Evolutionary conservation across 2,797 vertebrate genomes (phyloP), one percentile per base, ranked within the genome.

Genomic region (Tokudaia tokunoshimensis): DNA sequence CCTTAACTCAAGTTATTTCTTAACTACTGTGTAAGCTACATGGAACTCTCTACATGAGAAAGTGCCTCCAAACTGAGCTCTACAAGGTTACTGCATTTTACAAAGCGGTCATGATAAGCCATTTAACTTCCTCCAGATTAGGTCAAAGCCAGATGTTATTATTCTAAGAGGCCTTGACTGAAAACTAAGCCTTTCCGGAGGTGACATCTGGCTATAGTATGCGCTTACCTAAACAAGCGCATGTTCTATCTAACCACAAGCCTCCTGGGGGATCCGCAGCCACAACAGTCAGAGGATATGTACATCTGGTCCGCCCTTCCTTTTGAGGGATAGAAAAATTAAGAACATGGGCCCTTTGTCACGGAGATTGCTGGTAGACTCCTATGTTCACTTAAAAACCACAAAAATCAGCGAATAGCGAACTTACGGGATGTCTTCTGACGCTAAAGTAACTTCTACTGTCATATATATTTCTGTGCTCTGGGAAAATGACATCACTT

Each of bases 381-480:
- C 29, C 34, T 78, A 72, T 52, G 15, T 76, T 94, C 52, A 91
- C 47, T 87, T 86, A 50, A 59, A 95, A 96, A 76, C 19, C n/a
- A 94, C 34, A 89, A 80, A 87, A 96, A 82, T n/a, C 34, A 92
- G 89, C 55, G 84, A 91, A 81, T 89, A 80, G 37, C 37, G 63
- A 41, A 47, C 72, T 47, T 41, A 34, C 65, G 17, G 41, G 37
- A 12, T 65, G 29, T 74, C 81, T 94, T 72, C 59, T 89, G 74
- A 89, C 10, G 9, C 29, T 72, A 22, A 95, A 74, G 20, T 87
- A 84, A 65, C 14, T 80, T 72, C 34, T 11, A 76, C 19, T 37
- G 15, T 13, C 11, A 8, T 81, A 57, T 19, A 44, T 57, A 84
- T 80, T 91, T 86, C 82, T 96, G 26, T 61, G 41, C 61, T 70